Percentiles rank a stretch among this genome's conserved stretches.
Evolutionary conservation across 2,113 vertebrate species (phyloP).

Genomic region (Megaptera novaeangliae): DNA sequence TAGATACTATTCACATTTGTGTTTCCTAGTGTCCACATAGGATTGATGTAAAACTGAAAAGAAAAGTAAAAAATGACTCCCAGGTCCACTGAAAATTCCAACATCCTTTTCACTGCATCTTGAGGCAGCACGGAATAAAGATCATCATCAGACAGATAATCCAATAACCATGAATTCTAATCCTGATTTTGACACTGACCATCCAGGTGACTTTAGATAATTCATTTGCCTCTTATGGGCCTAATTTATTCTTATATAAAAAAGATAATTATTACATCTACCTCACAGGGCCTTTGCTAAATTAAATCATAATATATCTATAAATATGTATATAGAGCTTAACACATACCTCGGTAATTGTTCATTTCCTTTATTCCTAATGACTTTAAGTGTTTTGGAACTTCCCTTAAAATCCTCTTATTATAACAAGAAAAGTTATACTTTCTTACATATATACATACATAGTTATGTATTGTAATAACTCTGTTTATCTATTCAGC

Average conservation of each 20-base stretch:
- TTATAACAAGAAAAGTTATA: neutral
- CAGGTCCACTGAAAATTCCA: neutral
- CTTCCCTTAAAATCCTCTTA: neutral
- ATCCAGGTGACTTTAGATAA: neutral
- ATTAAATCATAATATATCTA: neutral
- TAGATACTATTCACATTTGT: neutral
- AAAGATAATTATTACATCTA: neutral
- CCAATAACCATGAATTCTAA: neutral
- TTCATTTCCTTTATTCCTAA: neutral
- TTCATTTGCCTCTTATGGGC: neutral
- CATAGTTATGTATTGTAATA: neutral
- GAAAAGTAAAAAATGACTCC: neutral
- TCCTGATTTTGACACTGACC: neutral
- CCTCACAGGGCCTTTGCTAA: neutral
- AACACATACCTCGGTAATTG: too few relatives aligned
- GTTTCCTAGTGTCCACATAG: neutral
- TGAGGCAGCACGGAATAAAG: neutral
- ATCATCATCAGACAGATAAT: neutral
- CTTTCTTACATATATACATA: neutral
- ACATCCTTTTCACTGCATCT: neutral
- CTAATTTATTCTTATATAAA: neutral
- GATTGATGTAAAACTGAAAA: neutral
- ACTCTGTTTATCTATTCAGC: neutral
- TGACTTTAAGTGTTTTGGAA: neutral
- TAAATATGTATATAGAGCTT: neutral